A percentile compares a stretch with the other conserved stretches of the same genome.
phyloP scores from a whole-genome alignment of 2,888 invertebrate species.

The Aspidiotus destructor region DNA sequence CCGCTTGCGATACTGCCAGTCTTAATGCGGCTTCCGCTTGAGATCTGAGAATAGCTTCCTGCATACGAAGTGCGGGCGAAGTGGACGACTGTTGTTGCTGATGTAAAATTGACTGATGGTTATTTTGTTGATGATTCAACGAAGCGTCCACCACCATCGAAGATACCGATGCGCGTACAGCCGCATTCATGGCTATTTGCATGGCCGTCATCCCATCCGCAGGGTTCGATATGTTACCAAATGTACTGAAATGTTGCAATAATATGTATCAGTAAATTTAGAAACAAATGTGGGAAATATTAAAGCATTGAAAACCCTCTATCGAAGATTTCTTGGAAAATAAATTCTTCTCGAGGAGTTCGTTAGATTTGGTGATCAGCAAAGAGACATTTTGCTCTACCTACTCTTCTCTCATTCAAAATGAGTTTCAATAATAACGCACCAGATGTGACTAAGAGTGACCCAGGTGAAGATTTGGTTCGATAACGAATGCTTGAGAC shows the following conservation, averaged over 20 bases:
- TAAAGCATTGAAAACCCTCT: too few relatives aligned
- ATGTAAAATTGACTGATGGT: slow-evolving; percentile 38
- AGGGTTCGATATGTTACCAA: slow-evolving; percentile 37
- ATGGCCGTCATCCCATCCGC: slow-evolving; percentile 41
- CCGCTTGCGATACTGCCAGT: slow-evolving; percentile 63
- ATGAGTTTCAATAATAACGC: too few relatives aligned
- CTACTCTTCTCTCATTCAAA: too few relatives aligned
- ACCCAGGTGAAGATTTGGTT: too few relatives aligned
- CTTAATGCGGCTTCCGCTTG: slow-evolving; percentile 76
- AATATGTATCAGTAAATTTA: background rate
- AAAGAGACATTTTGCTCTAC: too few relatives aligned
- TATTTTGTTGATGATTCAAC: slow-evolving; percentile 41
- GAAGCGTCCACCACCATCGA: slow-evolving; percentile 39
- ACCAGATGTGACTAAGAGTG: too few relatives aligned
- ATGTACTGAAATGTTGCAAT: slow-evolving; percentile 7
- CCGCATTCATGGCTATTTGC: slow-evolving; percentile 50
- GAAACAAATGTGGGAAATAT: too few relatives aligned
- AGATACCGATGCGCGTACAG: slow-evolving; percentile 52
- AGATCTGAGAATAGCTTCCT: slow-evolving; percentile 66
- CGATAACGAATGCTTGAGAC: too few relatives aligned
- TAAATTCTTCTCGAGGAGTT: too few relatives aligned
- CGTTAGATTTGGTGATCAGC: too few relatives aligned
- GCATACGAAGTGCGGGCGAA: slow-evolving; percentile 44
- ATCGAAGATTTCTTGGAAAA: too few relatives aligned
- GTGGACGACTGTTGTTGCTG: slow-evolving; percentile 40